Evolutionary conservation across 92 coral and sea anemone species (phyloP).

Genomic region (Porites divaricata): DNA sequence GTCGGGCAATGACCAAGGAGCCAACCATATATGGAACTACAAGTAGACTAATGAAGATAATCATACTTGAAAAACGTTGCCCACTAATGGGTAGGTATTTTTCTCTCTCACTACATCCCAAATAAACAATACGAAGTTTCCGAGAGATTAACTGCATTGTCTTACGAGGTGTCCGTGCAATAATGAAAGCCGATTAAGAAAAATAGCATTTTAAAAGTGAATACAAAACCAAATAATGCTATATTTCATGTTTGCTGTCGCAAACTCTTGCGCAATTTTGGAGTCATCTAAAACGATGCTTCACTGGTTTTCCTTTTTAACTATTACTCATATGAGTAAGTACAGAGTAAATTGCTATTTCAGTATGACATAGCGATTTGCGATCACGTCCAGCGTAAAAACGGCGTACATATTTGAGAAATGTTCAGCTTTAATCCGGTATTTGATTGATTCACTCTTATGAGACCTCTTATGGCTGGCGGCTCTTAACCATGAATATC

Average conservation of each 20-base stretch:
- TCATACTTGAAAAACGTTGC: neutral
- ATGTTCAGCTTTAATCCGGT: neutral
- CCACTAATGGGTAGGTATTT: neutral
- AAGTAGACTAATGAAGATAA: neutral
- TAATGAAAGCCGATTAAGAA: neutral
- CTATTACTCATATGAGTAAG: neutral
- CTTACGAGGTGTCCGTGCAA: neutral
- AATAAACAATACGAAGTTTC: neutral
- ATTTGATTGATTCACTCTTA: neutral
- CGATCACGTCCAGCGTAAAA: neutral
- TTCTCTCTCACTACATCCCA: neutral
- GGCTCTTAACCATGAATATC: neutral
- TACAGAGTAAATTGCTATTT: neutral
- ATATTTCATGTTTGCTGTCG: neutral
- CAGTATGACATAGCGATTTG: neutral
- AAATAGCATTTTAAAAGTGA: neutral
- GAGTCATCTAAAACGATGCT: too few relatives aligned
- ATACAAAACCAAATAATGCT: neutral
- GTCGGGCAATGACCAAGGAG: neutral
- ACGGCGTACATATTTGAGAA: neutral
- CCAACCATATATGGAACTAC: neutral
- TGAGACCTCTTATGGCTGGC: neutral
- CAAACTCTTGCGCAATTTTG: too few relatives aligned
- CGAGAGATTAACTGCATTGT: neutral
- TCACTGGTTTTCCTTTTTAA: too few relatives aligned